Base-by-base conservation (phyloP, 35 echinoderm and acorn worm genomes). In the Heliocidaris tuberculata region DNA sequence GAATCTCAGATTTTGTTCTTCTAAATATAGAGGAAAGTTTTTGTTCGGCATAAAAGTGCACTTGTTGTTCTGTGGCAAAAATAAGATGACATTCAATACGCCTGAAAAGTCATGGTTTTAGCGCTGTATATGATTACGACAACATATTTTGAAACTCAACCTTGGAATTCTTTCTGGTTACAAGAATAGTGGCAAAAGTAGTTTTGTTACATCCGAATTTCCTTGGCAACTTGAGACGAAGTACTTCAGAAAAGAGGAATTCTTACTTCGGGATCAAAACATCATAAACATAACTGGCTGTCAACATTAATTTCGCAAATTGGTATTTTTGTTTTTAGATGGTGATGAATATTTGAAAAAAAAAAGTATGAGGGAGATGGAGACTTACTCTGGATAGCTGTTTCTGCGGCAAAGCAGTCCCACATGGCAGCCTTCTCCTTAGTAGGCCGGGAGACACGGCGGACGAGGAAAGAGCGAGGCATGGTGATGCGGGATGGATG, bases 401-500 rank as follows among this genome's bases (percentile, higher is more conserved):
- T 89, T 48, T 89, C 87, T 48, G 87, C 87, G 12, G 87, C 87
- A 42, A 89, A 89, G 47, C 87, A 89, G 47, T 89, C 87, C 87
- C 87, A 89, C 87, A 89, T 89, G 12, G 87, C 87, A 13, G 87
- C 47, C 19, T 89, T 89, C 47, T 89, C 87, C 87, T 89, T 89
- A 13, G 21, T 48, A 32, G 87, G 87, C 47, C 87, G 87, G 87
- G 87, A 89, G 31, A 89, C 87, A 17, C 87, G 31, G 87, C 87
- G 87, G 47, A 89, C 87, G 8, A 89, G 87, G 87, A 89, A 89
- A 47, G 87, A 89, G 87, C 87, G 87, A 32, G 87, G 87, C 87
- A 89, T 89, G 87, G 24, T 89, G 87, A 89, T 89, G 31, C 31
- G 87, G 87, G 31, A 1, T 89, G 87, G 87, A 89, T 89, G 87